A percentile compares a stretch with the other conserved stretches of the same genome.
Conservation (phyloP, 1,140 invertebrate species). For the Lycorma delicatula region DNA sequence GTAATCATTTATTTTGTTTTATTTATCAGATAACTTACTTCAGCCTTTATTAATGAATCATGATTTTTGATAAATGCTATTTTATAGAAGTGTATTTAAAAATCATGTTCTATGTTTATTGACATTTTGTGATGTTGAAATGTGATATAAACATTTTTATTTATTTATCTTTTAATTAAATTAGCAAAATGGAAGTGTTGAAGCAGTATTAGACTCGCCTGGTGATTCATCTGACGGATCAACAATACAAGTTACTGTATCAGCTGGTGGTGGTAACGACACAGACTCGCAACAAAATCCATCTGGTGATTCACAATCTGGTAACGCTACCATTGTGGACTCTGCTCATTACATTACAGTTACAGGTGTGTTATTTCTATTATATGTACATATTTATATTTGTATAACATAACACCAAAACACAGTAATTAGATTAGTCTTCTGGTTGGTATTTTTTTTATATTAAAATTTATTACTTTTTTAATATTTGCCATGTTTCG, state of each 20-base stretch:
- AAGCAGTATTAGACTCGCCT: slow-evolving; percentile 4
- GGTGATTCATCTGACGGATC: slow-evolving; percentile 2
- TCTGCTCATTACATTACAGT: slow-evolving; percentile 46
- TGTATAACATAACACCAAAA: not conserved
- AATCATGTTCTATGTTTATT: too few species aligned
- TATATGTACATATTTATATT: not conserved
- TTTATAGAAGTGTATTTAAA: too few species aligned
- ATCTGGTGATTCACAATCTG: not conserved
- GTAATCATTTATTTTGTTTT: too few species aligned
- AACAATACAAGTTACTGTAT: not conserved
- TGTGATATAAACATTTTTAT: too few species aligned
- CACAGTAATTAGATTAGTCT: not conserved
- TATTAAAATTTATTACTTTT: not conserved
- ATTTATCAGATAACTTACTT: too few species aligned
- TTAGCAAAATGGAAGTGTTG: slow-evolving; percentile 9
- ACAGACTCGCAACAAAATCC: not conserved
- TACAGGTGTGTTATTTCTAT: slow-evolving; percentile 37
- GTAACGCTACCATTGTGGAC: slow-evolving; percentile 28
- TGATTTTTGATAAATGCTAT: too few species aligned
- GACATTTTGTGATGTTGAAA: too few species aligned
- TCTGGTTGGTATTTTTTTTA: not conserved
- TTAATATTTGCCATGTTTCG: not conserved
- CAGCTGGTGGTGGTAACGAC: not conserved
- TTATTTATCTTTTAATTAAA: too few species aligned
- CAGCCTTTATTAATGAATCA: too few species aligned